A percentile compares a stretch with the other conserved stretches of the same genome.
Evolutionary conservation across 2,888 invertebrate genomes (phyloP).

Genomic region (Eristalis intricaria): DNA sequence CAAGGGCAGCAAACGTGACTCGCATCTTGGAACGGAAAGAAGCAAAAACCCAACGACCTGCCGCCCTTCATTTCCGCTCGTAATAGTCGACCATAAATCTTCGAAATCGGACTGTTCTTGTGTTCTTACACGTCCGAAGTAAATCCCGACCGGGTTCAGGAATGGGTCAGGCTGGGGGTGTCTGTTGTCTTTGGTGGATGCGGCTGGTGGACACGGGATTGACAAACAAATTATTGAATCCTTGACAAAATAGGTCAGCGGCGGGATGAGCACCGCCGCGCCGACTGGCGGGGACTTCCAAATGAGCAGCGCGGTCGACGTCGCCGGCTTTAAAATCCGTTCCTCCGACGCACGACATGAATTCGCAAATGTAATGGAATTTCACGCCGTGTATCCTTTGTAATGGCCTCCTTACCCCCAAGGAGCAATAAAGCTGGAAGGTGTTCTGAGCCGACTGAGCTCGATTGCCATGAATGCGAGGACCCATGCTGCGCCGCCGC

Average conservation of each 20-base stretch:
- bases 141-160: slow-evolving; percentile 1
- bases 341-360: slow-evolving; percentile 16
- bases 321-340: background rate
- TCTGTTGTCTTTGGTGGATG: slow-evolving; percentile 31
- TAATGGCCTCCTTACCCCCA: slow-evolving; percentile 46
- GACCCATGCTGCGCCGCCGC: background rate
- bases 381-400: slow-evolving; percentile 48
- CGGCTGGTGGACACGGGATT: slow-evolving; percentile 39
- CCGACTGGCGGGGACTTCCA: background rate
- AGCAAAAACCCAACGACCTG: slow-evolving; percentile 73
- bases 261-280: background rate
- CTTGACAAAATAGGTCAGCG: slow-evolving; percentile 27
- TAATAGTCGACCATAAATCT: slow-evolving; percentile 79
- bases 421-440: slow-evolving; percentile 59
- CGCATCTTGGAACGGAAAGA: slow-evolving; percentile 29
- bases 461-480: background rate
- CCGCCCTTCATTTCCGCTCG: slow-evolving; percentile 79
- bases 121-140: background rate
- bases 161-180: slow-evolving; percentile 10
- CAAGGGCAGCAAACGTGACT: slow-evolving; percentile 33
- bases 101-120: slow-evolving; percentile 71
- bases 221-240: slow-evolving; percentile 28
- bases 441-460: slow-evolving; percentile 32
- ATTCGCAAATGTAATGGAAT: slow-evolving; percentile 50
- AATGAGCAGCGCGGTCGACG: slow-evolving; percentile 15